phyloP scores from a whole-genome alignment of 2,113 vertebrate genomes.

The Chaetura pelagica region DNA sequence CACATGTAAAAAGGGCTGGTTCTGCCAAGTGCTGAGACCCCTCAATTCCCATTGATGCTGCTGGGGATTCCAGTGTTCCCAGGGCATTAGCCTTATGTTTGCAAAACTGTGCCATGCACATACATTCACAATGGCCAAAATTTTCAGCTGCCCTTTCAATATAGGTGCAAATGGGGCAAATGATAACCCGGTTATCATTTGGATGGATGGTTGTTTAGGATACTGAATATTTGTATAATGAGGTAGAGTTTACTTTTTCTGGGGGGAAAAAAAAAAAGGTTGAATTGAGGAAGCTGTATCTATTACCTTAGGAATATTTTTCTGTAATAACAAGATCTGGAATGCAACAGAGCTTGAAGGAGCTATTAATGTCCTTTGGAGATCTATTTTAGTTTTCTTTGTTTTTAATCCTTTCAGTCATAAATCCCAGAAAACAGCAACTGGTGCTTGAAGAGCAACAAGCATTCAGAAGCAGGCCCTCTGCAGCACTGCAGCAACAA shows the following conservation, averaged over 20 bases:
- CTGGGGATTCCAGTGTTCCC: background rate
- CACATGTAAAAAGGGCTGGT: background rate
- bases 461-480: background rate
- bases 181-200: background rate
- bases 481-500: background rate
- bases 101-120: background rate
- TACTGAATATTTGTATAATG: background rate
- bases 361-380: slow-evolving; percentile 12
- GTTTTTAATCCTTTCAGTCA: slow-evolving; percentile 46
- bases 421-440: slow-evolving; percentile 33
- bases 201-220: background rate
- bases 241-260: background rate
- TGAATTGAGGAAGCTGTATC: background rate
- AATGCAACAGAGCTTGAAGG: background rate
- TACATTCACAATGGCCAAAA: background rate
- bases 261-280: background rate
- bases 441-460: background rate
- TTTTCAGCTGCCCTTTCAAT: background rate
- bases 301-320: slow-evolving; percentile 6
- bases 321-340: background rate
- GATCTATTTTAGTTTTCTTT: slow-evolving; percentile 23
- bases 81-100: background rate
- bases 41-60: background rate
- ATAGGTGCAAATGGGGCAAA: background rate
- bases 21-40: background rate